phyloP scores from a whole-genome alignment of 2,888 invertebrate genomes.

The Gortyna flavago region DNA sequence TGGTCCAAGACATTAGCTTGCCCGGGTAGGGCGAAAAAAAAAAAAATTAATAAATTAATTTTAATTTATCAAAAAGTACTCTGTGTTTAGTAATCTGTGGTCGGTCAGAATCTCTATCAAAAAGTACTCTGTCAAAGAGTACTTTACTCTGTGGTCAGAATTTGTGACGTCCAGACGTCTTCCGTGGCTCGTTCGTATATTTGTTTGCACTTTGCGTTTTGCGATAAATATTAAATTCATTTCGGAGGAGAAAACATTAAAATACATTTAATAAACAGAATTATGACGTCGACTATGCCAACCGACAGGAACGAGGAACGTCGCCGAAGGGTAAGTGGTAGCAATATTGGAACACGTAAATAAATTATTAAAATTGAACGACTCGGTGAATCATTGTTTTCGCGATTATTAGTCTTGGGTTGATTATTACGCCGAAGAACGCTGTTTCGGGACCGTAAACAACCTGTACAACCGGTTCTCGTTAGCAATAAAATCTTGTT shows the following conservation, averaged over 20 bases:
- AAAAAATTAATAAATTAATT: too few species aligned
- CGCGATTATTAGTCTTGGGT: constrained; percentile 64
- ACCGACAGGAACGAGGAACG: constrained; percentile 86
- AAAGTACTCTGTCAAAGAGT: too few species aligned
- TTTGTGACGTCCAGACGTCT: constrained; percentile 31
- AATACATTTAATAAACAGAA: constrained; percentile 43
- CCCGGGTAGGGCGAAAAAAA: too few species aligned
- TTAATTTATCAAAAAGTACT: too few species aligned
- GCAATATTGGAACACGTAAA: constrained; percentile 7
- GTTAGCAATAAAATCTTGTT: constrained; percentile 11
- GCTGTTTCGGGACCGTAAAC: constrained; percentile 44
- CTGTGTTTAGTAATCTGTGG: too few species aligned
- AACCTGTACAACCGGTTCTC: constrained; percentile 64
- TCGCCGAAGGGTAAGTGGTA: constrained; percentile 84
- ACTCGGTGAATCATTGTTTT: constrained; percentile 72
- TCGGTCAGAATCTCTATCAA: too few species aligned
- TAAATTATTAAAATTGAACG: constrained; percentile 15
- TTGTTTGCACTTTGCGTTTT: constrained; percentile 48
- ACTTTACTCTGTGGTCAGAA: too few species aligned
- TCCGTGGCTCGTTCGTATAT: constrained; percentile 36
- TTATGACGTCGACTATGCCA: constrained; percentile 82
- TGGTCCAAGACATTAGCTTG: too few species aligned
- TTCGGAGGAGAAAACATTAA: constrained; percentile 27
- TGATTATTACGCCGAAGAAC: constrained; percentile 49
- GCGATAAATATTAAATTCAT: constrained; percentile 22